phyloP scores from a whole-genome alignment of 2,797 vertebrate species.

The Alauda arvensis region DNA sequence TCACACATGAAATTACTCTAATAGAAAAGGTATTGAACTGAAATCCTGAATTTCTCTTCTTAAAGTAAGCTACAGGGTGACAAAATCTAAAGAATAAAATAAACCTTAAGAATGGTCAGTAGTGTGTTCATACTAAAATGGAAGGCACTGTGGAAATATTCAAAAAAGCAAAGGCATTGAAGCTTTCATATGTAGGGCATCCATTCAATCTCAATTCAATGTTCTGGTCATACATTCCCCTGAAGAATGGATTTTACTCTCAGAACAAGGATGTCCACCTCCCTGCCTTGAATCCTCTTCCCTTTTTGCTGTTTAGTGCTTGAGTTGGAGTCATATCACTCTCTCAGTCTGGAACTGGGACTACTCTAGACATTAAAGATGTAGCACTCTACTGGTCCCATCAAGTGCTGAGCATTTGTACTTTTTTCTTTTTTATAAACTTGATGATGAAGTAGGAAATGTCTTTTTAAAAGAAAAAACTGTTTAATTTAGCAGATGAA shows the following conservation, averaged over 20 bases:
- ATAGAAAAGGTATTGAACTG: neutral
- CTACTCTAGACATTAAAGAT: neutral
- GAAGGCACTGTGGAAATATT: neutral
- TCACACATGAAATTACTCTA: neutral
- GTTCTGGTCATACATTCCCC: neutral
- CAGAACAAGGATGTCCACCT: neutral
- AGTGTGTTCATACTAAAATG: neutral
- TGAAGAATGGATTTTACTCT: neutral
- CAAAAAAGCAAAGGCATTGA: neutral
- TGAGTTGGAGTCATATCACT: neutral
- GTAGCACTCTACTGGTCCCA: neutral
- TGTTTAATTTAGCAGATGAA: neutral
- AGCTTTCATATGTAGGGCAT: neutral
- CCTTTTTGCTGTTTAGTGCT: neutral
- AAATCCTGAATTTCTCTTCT: neutral
- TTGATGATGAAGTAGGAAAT: neutral
- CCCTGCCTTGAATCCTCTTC: neutral
- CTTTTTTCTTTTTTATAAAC: neutral
- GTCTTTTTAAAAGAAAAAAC: neutral
- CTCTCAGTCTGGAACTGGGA: neutral
- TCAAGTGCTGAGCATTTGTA: neutral
- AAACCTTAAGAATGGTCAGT: neutral
- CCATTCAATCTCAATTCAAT: neutral
- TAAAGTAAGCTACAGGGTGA: neutral
- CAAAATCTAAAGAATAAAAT: neutral